A percentile compares a stretch with the other conserved stretches of the same genome.
phyloP scores from a whole-genome alignment of 2,797 vertebrate species.

The Percopsis omiscomaycus region DNA sequence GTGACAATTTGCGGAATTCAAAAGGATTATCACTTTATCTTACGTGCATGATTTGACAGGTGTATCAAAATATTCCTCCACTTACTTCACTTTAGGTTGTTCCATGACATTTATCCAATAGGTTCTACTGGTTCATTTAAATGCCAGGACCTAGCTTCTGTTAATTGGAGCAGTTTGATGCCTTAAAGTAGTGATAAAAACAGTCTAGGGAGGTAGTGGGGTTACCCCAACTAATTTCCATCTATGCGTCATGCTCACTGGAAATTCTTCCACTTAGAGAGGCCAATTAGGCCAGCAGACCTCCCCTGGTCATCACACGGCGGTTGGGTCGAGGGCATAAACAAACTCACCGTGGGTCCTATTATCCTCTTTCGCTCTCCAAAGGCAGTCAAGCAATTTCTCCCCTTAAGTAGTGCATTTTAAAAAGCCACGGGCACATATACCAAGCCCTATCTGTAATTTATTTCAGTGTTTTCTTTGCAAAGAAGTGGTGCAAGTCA shows the following conservation, averaged over 20 bases:
- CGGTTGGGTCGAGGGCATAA: slow-evolving; percentile 57
- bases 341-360: slow-evolving; percentile 63
- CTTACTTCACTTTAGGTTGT: slow-evolving; percentile 49
- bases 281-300: slow-evolving; percentile 64
- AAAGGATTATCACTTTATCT: slow-evolving; percentile 8
- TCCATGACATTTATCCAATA: slow-evolving; percentile 39
- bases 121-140: slow-evolving; percentile 36
- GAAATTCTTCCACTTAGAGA: slow-evolving; percentile 67
- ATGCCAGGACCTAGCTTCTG: slow-evolving; percentile 73
- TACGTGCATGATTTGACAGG: slow-evolving; percentile 4
- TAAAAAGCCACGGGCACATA: slow-evolving; percentile 24
- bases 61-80: slow-evolving; percentile 5
- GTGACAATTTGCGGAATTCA: slow-evolving; percentile 5
- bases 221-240: slow-evolving; percentile 23
- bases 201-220: slow-evolving; percentile 1
- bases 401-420: slow-evolving; percentile 46
- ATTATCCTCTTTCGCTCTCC: slow-evolving; percentile 55
- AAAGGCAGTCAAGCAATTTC: slow-evolving; percentile 49
- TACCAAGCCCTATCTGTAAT: slow-evolving; percentile 1
- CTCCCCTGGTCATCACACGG: slow-evolving; percentile 53
- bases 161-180: slow-evolving; percentile 63
- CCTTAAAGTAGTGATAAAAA: slow-evolving; percentile 50
- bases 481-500: too few species aligned
- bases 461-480: background rate
- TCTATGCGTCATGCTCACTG: slow-evolving; percentile 55